Evolutionary conservation across 2,113 vertebrate genomes (phyloP), one percentile per base, ranked within the genome.

Genomic region (Ranitomeya imitator): DNA sequence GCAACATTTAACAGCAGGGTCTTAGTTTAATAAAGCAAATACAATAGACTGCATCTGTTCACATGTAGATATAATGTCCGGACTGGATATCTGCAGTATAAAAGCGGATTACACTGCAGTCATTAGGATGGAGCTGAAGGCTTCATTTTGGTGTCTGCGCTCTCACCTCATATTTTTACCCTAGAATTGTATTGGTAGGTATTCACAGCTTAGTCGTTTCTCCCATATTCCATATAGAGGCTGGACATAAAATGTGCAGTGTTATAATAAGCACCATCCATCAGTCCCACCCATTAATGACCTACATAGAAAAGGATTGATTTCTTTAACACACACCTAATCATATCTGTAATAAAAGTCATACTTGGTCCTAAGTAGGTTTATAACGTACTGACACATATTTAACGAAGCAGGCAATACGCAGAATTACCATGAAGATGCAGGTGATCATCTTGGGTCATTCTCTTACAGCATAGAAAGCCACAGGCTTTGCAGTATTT

Each of bases 281-380:
- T 79, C 51, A 15, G 21, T 79, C 52, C n/a, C 6, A 14, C 0
- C 77, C 52, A 3, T 78, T 57, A 7, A 23, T 55, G 77, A 45
- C 52, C 77, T 79, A n/a, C 77, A 55, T 54, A 55, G 55, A 55
- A n/a, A 78, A 55, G 51, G 76, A 78, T 57, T 54, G 76, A 79
- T 79, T 79, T 54, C 11, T 55, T 1, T 19, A 77, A 52, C 74
- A 77, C 10, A 21, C 19, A 45, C 76, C 76, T 78, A 78, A 54
- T 78, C 19, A 78, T 52, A 14, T 52, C 11, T 6, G 4, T 79
- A 55, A 79, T 54, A 79, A n/a, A 26, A 59, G 55, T 31, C n/a
- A 18, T 21, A 12, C 74, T 21, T 78, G 54, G 54, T 60, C 23
- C 57, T 81, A 37, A 60, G 23, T 9, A 18, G 23, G 10, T 8